These are phyloP conservation scores for Tipula vernalis DNA, from an alignment of 2,888 invertebrate species.

Conservation along the genomic window DNA sequence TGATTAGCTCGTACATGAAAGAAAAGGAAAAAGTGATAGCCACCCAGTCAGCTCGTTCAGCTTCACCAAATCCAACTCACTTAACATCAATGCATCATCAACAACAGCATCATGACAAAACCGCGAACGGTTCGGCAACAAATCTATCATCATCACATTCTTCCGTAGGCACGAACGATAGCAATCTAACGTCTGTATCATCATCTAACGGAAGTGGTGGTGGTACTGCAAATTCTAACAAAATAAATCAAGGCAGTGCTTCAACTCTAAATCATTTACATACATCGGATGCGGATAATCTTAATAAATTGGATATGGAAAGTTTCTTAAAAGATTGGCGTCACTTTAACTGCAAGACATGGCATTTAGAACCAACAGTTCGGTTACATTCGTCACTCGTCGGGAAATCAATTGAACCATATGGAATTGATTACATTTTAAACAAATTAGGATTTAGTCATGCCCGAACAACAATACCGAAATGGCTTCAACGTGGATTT, in stretches of 20 bases:
- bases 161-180: conserved; percentile 13
- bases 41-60: conserved; percentile 30
- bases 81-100: neutral
- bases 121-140: neutral
- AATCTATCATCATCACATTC: neutral
- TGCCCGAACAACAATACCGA: conserved; percentile 95
- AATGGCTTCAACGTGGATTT: conserved; percentile 97
- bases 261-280: neutral
- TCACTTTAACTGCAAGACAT: conserved; percentile 84
- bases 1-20: conserved; percentile 90
- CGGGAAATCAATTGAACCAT: conserved; percentile 94
- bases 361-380: conserved; percentile 93
- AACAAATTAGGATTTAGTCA: conserved; percentile 96
- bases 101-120: conserved; percentile 10
- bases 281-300: neutral
- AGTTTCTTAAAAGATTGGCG: conserved; percentile 75
- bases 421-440: conserved; percentile 95
- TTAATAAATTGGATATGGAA: conserved; percentile 37
- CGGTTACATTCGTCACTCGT: conserved; percentile 76
- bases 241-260: neutral
- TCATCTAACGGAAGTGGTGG: neutral
- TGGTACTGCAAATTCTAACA: neutral
- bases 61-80: conserved; percentile 30
- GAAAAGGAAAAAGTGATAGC: conserved; percentile 69
- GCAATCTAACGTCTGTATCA: conserved; percentile 9